Percentiles rank a stretch among this genome's conserved stretches.
Evolutionary conservation across 2,113 vertebrate genomes (phyloP).

Genomic region (Eidolon helvum): DNA sequence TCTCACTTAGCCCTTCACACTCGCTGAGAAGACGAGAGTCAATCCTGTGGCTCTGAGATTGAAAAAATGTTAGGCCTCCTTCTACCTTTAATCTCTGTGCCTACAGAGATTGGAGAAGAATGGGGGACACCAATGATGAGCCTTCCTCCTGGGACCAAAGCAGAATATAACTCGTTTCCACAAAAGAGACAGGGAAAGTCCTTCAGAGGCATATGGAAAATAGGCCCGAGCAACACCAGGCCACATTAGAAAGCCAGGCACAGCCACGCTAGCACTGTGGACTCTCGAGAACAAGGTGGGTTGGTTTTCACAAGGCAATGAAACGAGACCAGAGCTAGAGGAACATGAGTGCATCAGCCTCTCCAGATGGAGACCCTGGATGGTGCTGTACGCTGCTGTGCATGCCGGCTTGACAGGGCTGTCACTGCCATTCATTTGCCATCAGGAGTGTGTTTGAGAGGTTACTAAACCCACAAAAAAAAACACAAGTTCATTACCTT

Average conservation of each 20-base stretch:
- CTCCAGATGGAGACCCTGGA: constrained; percentile 47
- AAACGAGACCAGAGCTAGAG: background rate
- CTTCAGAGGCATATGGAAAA: background rate
- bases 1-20: background rate
- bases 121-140: background rate
- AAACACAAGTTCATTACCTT: background rate
- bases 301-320: background rate
- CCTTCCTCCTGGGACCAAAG: constrained; percentile 38
- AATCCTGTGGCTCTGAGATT: background rate
- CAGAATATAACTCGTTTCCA: background rate
- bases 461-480: background rate
- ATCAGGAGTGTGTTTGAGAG: background rate
- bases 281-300: background rate
- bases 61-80: constrained; percentile 52
- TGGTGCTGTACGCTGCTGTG: background rate
- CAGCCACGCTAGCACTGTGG: background rate
- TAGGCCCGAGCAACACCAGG: background rate
- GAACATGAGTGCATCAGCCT: background rate
- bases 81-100: constrained; percentile 41
- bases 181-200: background rate
- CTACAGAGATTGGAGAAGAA: background rate
- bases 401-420: background rate
- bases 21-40: background rate
- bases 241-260: background rate
- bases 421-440: background rate